Percentiles rank a stretch among this genome's conserved stretches.
Evolutionary conservation across 2,797 vertebrate genomes (phyloP).

Genomic region (Vespertilio murinus): DNA sequence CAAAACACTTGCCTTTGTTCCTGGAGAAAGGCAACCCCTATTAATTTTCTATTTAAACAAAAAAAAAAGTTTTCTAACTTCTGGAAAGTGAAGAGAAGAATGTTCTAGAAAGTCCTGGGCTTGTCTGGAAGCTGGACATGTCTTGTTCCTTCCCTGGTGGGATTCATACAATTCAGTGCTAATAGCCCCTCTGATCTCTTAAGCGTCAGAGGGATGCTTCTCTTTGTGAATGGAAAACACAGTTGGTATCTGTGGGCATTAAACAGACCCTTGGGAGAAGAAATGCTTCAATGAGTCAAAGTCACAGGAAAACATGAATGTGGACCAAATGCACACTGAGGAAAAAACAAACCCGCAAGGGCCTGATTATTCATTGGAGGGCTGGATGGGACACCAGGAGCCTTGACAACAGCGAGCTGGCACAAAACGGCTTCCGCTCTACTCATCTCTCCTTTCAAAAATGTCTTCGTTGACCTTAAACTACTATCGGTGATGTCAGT

Average conservation of each 20-base stretch:
- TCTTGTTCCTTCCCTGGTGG: background rate
- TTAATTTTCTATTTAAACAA: background rate
- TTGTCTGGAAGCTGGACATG: background rate
- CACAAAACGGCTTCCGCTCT: background rate
- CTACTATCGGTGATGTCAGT: background rate
- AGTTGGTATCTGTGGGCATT: background rate
- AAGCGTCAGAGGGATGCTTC: background rate
- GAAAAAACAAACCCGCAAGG: background rate
- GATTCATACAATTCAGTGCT: background rate
- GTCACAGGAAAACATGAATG: background rate
- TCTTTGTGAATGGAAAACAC: conserved; percentile 29
- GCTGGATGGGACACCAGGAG: background rate
- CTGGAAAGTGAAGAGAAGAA: background rate
- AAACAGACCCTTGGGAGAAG: background rate
- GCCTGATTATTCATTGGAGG: background rate
- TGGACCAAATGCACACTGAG: background rate
- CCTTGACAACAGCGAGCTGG: background rate
- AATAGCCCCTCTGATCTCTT: background rate
- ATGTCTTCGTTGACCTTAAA: background rate
- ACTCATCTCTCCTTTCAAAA: background rate
- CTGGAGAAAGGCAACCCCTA: background rate
- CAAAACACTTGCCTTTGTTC: background rate
- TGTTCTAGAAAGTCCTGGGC: conserved; percentile 34
- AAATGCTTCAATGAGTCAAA: conserved; percentile 1
- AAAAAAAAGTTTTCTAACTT: background rate